These are phyloP conservation scores for Mus musculus DNA, from an alignment of 2,113 vertebrate species.

Conservation along the genomic window GRCm39 chr7:117383501-117384000, in stretches of 20 bases:
- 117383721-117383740: not conserved
- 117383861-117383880: not conserved
- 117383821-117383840: not conserved
- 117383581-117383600: not conserved
- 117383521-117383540: not conserved
- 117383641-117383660: not conserved
- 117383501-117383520: not conserved
- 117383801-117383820: not conserved
- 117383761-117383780: not conserved
- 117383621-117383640: not conserved
- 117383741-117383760: not conserved
- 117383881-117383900: not conserved
- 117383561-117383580: not conserved
- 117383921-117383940: not conserved
- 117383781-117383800: not conserved
- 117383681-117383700: not conserved
- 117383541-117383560: not conserved
- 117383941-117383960: not conserved
- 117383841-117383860: not conserved
- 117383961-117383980: not conserved
- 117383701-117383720: not conserved
- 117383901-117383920: not conserved
- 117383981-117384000: not conserved
- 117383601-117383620: not conserved
- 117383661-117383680: not conserved